Evolutionary conservation across 2,113 vertebrate species (phyloP).

Genomic region (Crotalus horridus): DNA sequence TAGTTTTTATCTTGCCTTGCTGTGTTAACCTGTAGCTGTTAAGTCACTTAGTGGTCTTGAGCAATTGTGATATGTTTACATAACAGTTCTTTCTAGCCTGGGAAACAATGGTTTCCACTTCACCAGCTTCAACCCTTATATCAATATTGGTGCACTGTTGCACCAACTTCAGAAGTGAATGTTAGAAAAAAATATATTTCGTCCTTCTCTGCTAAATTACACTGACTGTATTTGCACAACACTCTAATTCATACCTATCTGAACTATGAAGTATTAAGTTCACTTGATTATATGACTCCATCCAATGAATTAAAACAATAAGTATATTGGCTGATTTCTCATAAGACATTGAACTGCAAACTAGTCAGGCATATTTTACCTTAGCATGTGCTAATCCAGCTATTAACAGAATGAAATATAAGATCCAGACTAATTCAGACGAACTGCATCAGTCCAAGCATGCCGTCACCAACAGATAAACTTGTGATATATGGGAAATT

Average conservation of each 20-base stretch:
- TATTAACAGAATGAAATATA: neutral
- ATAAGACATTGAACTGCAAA: neutral
- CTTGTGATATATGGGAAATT: neutral
- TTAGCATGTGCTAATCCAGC: neutral
- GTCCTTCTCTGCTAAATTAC: neutral
- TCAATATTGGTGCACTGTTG: neutral
- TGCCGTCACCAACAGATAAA: neutral
- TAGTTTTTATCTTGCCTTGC: neutral
- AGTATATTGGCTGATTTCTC: neutral
- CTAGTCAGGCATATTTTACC: neutral
- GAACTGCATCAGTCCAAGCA: neutral
- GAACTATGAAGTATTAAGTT: neutral
- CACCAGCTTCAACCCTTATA: neutral
- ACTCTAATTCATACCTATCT: neutral
- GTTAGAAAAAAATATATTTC: neutral
- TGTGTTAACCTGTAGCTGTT: neutral
- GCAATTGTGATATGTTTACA: neutral
- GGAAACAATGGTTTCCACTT: neutral
- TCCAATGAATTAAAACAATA: neutral
- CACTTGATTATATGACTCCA: neutral
- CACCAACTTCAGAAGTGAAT: neutral
- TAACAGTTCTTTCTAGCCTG: neutral
- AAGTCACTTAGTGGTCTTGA: neutral
- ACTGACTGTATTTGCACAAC: neutral
- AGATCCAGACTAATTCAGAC: neutral